Evolutionary conservation across 2,888 invertebrate genomes (phyloP).

Genomic region (Achlya flavicornis): DNA sequence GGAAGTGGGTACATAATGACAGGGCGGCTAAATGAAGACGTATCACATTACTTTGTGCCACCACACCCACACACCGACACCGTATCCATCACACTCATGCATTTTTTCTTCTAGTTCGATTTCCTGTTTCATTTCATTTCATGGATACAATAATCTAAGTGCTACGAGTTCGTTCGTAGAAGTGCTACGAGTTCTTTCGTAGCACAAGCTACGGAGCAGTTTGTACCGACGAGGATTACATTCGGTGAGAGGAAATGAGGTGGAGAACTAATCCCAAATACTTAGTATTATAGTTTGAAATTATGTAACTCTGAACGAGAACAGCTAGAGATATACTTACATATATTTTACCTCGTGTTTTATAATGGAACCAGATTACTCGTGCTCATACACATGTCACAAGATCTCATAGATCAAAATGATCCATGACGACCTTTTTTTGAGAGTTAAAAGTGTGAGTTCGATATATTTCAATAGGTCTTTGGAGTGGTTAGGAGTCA

Average conservation of each 20-base stretch:
- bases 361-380: background rate
- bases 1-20: background rate
- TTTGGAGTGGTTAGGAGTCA: too few relatives aligned
- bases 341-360: background rate
- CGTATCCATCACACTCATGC: background rate
- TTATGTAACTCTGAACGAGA: background rate
- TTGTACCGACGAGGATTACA: background rate
- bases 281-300: background rate
- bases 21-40: slow-evolving; percentile 6
- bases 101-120: background rate
- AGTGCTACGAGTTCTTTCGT: background rate
- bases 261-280: background rate
- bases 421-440: too few relatives aligned
- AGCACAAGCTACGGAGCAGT: background rate
- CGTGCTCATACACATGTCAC: too few relatives aligned
- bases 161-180: background rate
- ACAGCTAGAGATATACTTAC: background rate
- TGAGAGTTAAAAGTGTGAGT: too few relatives aligned
- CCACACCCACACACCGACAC: background rate
- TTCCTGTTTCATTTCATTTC: background rate
- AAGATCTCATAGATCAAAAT: too few relatives aligned
- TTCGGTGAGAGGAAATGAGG: background rate
- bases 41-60: background rate
- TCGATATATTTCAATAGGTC: too few relatives aligned
- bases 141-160: background rate